Evolutionary conservation across 2,888 invertebrate species (phyloP), one percentile per base, ranked within the genome.

Genomic region (Eristalis arbustorum): DNA sequence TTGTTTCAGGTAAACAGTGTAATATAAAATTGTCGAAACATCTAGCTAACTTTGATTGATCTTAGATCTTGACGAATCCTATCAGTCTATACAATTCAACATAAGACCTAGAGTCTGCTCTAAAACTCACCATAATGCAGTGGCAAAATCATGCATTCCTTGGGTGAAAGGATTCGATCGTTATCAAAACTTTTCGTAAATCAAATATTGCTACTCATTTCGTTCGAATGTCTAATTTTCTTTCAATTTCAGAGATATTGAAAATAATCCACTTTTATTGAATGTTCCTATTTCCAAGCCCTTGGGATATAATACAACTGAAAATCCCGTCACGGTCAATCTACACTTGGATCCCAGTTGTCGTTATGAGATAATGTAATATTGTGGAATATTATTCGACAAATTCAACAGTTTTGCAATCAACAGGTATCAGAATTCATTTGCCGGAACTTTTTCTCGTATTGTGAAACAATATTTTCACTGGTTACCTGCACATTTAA

Each of bases 301-400:
- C 0, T 91, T 92, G 2, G 89, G 90, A 28, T 93, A 93, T 34
- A 91, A 92, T 82, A 90, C 90, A 59, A 90, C 92, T 0, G 91
- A 93, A 10, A 89, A 93, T 82, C 92, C 93, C 0, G 94, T 95
- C 0, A 93, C 92, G 89, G 91, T 97, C 3, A 94, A 94, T 68
- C 89, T 97, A 22, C 94, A 95, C 69, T 92, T 96, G 88, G 96
- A 96, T 91, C 96, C 96, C 5, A 93, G 94, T 57, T 97, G 97
- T 90, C 94, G 94, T n/a, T 97, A 95, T 90, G 94, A 93, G 72
- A 93, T 96, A 57, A 95, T 95, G 95, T 96, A 93, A 91, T n/a
- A 66, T 22, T 49, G 8, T 49, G 10, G 8, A 49, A 18, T 37
- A 14, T 25, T 13, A 31, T 40, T 57, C n/a, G n/a, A n/a, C n/a